Conservation (phyloP, 1,140 invertebrate genomes). For the Brachionus asplanchnoidis region DNA sequence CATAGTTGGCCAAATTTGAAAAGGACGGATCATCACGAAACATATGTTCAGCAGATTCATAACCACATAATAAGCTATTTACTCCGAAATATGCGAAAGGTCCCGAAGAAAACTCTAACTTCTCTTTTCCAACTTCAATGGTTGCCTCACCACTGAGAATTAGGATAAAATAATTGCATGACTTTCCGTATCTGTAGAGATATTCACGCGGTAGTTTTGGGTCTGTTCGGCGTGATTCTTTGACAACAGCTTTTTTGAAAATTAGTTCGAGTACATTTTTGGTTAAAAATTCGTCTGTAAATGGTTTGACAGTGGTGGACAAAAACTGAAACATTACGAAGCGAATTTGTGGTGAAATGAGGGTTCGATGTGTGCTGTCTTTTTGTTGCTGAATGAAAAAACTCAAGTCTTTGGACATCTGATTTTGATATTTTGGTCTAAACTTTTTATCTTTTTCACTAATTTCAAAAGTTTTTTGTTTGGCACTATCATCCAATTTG, state of each 20-base stretch:
- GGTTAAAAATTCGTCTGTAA: slow-evolving; percentile 35
- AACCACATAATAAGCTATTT: slow-evolving; percentile 17
- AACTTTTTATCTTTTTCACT: not conserved
- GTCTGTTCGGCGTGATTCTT: slow-evolving; percentile 32
- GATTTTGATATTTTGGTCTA: slow-evolving; percentile 18
- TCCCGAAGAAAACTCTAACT: not conserved
- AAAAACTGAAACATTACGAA: slow-evolving; percentile 41
- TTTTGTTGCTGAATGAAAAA: slow-evolving; percentile 41
- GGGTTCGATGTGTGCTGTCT: not conserved
- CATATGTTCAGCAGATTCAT: not conserved
- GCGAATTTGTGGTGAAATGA: slow-evolving; percentile 39
- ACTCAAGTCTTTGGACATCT: slow-evolving; percentile 15
- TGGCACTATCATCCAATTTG: not conserved
- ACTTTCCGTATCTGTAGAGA: slow-evolving; percentile 32
- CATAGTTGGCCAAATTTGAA: not conserved
- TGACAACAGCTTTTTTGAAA: slow-evolving; percentile 9
- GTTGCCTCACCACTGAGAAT: slow-evolving; percentile 31
- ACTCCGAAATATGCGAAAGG: slow-evolving; percentile 42
- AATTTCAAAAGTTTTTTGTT: not conserved
- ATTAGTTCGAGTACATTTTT: slow-evolving; percentile 36
- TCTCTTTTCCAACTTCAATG: slow-evolving; percentile 41
- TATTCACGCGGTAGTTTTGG: slow-evolving; percentile 31
- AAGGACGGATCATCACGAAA: not conserved
- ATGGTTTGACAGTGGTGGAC: slow-evolving; percentile 35
- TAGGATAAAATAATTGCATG: slow-evolving; percentile 25